These are phyloP conservation scores for Synanthedon tipuliformis DNA, from an alignment of 2,888 invertebrate genomes.

Conservation along the genomic window DNA sequence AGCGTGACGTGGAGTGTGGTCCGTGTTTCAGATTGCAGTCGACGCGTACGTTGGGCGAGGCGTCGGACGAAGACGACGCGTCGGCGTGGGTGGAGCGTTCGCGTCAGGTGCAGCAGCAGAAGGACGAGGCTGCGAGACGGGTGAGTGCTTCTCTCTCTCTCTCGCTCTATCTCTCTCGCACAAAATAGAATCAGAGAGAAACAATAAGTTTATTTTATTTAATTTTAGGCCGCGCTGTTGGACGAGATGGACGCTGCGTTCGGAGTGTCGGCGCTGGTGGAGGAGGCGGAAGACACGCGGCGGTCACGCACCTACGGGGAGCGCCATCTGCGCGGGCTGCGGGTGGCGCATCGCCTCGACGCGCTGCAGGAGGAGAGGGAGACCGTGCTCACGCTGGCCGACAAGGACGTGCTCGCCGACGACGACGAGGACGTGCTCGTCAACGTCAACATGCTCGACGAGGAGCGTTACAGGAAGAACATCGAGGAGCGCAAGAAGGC, in stretches of 20 bases:
- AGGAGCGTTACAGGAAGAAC: conserved; percentile 88
- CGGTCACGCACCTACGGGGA: conserved; percentile 74
- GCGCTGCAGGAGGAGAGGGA: conserved; percentile 76
- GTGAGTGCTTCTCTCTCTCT: conserved; percentile 44
- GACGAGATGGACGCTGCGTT: conserved; percentile 97
- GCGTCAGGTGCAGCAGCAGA: conserved; percentile 81
- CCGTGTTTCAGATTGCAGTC: conserved; percentile 34
- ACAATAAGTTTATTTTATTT: too few relatives aligned
- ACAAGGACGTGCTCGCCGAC: conserved; percentile 89
- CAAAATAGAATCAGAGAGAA: too few relatives aligned
- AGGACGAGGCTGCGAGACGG: conserved; percentile 85
- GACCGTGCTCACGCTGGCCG: conserved; percentile 92
- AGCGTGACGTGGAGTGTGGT: background rate
- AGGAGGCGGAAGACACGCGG: conserved; percentile 76
- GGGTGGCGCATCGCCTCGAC: conserved; percentile 82
- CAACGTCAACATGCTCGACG: conserved; percentile 90
- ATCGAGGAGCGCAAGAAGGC: conserved; percentile 86
- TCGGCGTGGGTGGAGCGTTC: conserved; percentile 86
- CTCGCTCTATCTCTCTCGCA: too few relatives aligned
- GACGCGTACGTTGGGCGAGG: conserved; percentile 57
- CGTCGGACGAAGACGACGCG: conserved; percentile 80
- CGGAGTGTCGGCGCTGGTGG: conserved; percentile 87
- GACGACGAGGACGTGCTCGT: conserved; percentile 88
- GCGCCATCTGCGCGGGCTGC: conserved; percentile 79
- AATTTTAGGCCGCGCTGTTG: conserved; percentile 84